A percentile compares a stretch with the other conserved stretches of the same genome.
These are phyloP conservation scores for Rhinopomastus cyanomelas DNA, from an alignment of 2,113 vertebrate genomes.

Conservation along the genomic window DNA sequence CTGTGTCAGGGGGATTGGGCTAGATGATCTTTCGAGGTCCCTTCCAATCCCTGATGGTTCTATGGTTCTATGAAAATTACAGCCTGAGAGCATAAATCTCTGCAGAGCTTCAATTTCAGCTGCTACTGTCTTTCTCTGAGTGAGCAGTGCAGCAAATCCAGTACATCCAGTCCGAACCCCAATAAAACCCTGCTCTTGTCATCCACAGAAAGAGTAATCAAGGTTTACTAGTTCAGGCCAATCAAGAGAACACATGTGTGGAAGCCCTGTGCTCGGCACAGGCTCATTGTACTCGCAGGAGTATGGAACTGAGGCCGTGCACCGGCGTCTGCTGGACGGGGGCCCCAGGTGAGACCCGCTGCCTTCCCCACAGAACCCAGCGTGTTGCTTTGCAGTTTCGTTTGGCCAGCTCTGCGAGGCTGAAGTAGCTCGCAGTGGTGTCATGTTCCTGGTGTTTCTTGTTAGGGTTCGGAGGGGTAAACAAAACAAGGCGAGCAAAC, in stretches of 20 bases:
- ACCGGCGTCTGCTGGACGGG: neutral
- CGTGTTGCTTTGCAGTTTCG: neutral
- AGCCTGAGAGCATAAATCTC: neutral
- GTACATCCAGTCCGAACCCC: neutral
- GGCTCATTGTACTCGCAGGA: neutral
- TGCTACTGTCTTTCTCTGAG: neutral
- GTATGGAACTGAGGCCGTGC: neutral
- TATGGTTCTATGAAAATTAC: too few species aligned
- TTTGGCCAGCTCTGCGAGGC: neutral
- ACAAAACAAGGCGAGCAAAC: constrained; percentile 35
- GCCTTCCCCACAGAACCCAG: neutral
- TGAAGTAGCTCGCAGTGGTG: neutral
- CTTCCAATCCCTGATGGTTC: too few species aligned
- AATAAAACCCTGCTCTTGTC: neutral
- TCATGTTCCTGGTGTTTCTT: neutral
- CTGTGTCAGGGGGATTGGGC: too few species aligned
- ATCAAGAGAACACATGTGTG: neutral
- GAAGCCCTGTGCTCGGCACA: neutral
- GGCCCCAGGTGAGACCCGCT: neutral
- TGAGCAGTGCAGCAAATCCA: neutral
- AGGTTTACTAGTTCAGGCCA: neutral
- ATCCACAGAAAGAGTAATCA: neutral
- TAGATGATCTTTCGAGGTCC: too few species aligned
- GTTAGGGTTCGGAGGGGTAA: constrained; percentile 53
- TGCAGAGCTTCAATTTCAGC: neutral